phyloP scores from a whole-genome alignment of 30 jellyfish, hydroid and myxozoan genomes.

The Rhopilema esculentum region DNA sequence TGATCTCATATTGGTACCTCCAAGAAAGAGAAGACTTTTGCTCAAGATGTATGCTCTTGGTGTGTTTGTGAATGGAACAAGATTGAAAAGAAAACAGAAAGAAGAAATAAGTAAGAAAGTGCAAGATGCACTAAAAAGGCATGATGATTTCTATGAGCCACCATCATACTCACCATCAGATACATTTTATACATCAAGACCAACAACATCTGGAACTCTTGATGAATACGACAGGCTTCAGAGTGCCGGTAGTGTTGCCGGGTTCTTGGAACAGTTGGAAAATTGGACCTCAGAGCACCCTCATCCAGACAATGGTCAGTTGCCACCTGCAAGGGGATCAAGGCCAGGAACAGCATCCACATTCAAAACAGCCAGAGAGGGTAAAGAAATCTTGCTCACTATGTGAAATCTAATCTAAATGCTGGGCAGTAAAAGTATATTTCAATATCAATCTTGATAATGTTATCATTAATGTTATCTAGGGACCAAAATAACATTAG shows the following conservation, averaged over 20 bases:
- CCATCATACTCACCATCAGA: slow-evolving; percentile 51
- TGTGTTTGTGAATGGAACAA: slow-evolving; percentile 80
- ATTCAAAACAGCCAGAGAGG: slow-evolving; percentile 52
- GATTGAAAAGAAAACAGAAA: slow-evolving; percentile 49
- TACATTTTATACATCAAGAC: slow-evolving; percentile 65
- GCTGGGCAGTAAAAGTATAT: too few relatives aligned
- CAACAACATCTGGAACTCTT: slow-evolving; percentile 76
- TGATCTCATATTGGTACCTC: slow-evolving; percentile 82
- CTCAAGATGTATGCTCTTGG: slow-evolving; percentile 93
- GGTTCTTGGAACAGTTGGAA: slow-evolving; percentile 74
- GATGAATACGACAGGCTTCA: slow-evolving; percentile 71
- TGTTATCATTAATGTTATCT: too few relatives aligned
- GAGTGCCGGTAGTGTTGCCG: slow-evolving; percentile 78
- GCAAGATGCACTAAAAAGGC: slow-evolving; percentile 76
- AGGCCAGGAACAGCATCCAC: slow-evolving; percentile 72
- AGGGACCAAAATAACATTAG: too few relatives aligned
- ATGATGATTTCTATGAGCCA: slow-evolving; percentile 51
- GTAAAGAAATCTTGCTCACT: slow-evolving; percentile 26
- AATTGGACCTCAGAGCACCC: slow-evolving; percentile 80
- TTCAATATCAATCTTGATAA: too few relatives aligned
- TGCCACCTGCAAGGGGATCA: slow-evolving; percentile 55
- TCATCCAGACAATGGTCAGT: slow-evolving; percentile 49
- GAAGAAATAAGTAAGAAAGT: slow-evolving; percentile 62
- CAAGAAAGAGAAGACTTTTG: slow-evolving; percentile 77
- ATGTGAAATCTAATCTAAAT: too few relatives aligned